These are phyloP conservation scores for Tichodroma muraria DNA, from an alignment of 2,113 vertebrate species.

Conservation along the genomic window DNA sequence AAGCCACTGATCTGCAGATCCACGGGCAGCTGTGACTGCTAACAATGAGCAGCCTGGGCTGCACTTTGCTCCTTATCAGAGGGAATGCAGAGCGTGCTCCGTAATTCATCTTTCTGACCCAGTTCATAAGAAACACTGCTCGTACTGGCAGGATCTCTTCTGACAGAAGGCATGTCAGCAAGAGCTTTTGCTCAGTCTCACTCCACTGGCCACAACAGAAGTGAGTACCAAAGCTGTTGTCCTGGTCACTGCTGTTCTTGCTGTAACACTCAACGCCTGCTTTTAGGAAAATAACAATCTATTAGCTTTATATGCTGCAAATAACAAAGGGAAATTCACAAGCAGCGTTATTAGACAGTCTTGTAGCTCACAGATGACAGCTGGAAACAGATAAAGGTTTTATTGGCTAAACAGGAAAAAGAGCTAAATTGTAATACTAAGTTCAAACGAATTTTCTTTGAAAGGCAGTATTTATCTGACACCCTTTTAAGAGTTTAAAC, in stretches of 20 bases:
- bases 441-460: neutral
- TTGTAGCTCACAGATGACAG: neutral
- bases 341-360: neutral
- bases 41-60: neutral
- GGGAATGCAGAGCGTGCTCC: neutral
- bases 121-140: neutral
- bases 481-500: neutral
- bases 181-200: conserved; percentile 23
- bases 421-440: neutral
- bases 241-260: neutral
- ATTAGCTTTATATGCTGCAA: neutral
- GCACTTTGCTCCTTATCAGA: neutral
- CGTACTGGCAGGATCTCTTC: neutral
- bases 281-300: neutral
- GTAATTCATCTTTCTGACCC: conserved; percentile 11
- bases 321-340: neutral
- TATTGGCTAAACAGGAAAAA: neutral
- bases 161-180: conserved; percentile 42
- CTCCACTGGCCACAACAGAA: neutral
- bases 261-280: neutral
- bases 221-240: neutral
- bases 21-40: neutral
- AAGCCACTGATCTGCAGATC: neutral
- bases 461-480: neutral
- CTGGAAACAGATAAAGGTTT: neutral